These are phyloP conservation scores for Coracias cyanogaster DNA, from an alignment of 2,797 vertebrate species.

Conservation along the genomic window DNA sequence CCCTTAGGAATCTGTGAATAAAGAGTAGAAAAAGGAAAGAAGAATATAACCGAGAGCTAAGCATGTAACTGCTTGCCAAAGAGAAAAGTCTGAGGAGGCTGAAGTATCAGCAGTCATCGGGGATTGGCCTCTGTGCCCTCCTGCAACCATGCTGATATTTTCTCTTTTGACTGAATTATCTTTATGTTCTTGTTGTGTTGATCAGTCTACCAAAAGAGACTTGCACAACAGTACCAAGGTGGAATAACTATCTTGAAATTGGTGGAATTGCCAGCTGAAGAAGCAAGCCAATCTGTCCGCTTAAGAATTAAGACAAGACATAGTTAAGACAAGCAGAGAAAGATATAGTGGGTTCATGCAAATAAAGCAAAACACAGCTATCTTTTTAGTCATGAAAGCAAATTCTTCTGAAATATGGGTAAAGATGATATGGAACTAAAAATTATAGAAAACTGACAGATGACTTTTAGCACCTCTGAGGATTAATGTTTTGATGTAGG, in stretches of 20 bases:
- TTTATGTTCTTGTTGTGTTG: not conserved
- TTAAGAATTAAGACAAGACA: not conserved
- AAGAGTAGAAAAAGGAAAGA: not conserved
- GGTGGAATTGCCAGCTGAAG: not conserved
- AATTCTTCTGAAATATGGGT: not conserved
- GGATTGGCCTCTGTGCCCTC: not conserved
- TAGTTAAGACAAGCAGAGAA: not conserved
- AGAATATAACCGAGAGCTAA: not conserved
- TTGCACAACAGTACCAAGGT: not conserved
- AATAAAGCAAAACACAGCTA: not conserved
- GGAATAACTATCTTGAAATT: not conserved
- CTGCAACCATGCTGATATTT: not conserved
- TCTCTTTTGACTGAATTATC: not conserved
- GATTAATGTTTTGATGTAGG: conserved; percentile 61
- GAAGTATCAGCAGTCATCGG: not conserved
- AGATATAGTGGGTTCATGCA: not conserved
- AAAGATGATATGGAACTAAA: conserved; percentile 13
- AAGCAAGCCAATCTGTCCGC: not conserved
- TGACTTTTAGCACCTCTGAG: conserved; percentile 54
- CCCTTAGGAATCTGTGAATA: not conserved
- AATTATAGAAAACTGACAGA: conserved; percentile 49
- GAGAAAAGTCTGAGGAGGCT: not conserved
- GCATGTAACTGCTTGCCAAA: not conserved
- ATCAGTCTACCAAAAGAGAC: not conserved
- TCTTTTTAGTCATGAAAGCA: not conserved